Evolutionary conservation across 1,140 invertebrate genomes (phyloP).

Genomic region (Micrasema longulum): DNA sequence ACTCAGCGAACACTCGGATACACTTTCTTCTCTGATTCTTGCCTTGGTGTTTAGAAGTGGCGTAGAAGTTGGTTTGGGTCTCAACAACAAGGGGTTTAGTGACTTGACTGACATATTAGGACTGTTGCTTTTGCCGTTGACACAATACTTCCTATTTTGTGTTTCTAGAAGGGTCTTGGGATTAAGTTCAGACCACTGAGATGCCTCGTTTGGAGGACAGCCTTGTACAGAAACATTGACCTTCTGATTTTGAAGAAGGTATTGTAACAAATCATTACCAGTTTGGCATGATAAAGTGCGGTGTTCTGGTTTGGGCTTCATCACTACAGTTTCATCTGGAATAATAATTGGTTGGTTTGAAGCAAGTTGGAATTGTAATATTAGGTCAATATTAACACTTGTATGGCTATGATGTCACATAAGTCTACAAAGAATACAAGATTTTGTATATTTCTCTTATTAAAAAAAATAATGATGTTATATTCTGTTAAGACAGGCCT

Average conservation of each 20-base stretch:
- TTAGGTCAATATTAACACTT: too few relatives aligned
- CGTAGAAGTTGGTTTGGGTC: constrained; percentile 42
- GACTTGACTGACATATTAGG: constrained; percentile 39
- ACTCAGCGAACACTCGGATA: constrained; percentile 55
- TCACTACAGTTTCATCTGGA: neutral
- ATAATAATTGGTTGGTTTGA: too few relatives aligned
- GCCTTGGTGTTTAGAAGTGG: constrained; percentile 47
- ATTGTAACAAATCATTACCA: constrained; percentile 60
- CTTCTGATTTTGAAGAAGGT: constrained; percentile 53
- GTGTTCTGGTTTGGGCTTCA: constrained; percentile 51
- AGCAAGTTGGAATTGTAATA: too few relatives aligned
- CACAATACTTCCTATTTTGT: constrained; percentile 40
- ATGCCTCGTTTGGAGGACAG: constrained; percentile 19
- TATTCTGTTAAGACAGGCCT: too few relatives aligned
- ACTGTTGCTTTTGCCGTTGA: constrained; percentile 44
- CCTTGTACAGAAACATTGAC: constrained; percentile 30
- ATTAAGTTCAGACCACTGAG: constrained; percentile 47
- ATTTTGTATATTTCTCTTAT: too few relatives aligned
- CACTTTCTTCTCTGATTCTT: constrained; percentile 55
- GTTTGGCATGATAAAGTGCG: constrained; percentile 66
- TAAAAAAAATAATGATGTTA: too few relatives aligned
- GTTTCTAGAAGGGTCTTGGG: constrained; percentile 47
- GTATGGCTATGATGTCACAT: too few relatives aligned
- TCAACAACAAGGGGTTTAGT: constrained; percentile 37
- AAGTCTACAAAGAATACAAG: too few relatives aligned